A percentile compares a stretch with the other conserved stretches of the same genome.
Evolutionary conservation across 2,797 vertebrate genomes (phyloP).

Genomic region (Macroramphosus scolopax): DNA sequence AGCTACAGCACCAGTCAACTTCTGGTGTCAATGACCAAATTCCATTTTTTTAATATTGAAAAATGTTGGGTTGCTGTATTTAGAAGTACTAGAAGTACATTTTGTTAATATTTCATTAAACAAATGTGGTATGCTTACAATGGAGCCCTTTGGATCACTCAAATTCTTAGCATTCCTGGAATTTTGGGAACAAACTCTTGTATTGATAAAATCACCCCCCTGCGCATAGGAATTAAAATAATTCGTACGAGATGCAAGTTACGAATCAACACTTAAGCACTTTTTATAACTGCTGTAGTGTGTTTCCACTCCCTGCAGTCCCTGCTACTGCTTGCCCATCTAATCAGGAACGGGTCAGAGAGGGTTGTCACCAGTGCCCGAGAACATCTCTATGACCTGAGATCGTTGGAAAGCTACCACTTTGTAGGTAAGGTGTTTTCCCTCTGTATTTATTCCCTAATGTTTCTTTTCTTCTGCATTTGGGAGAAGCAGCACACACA

Average conservation of each 20-base stretch:
- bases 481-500: not conserved
- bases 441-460: constrained; percentile 66
- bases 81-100: no score
- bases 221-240: no score
- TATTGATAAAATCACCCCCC: no score
- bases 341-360: constrained; percentile 98
- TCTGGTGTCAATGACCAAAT: no score
- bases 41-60: no score
- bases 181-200: no score
- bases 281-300: constrained; percentile 4
- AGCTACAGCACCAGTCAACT: no score
- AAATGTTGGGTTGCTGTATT: no score
- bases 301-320: constrained; percentile 75
- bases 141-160: not conserved
- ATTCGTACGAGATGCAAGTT: not conserved
- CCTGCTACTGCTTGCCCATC: constrained; percentile 91
- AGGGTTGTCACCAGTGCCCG: constrained; percentile 97
- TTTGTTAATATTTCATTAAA: no score
- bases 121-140: no score
- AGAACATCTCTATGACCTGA: constrained; percentile 98
- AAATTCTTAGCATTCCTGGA: not conserved
- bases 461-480: constrained; percentile 25
- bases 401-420: constrained; percentile 98
- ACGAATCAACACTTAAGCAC: not conserved
- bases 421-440: constrained; percentile 88